Percentiles rank a stretch among this genome's conserved stretches.
These are phyloP conservation scores for Miniopterus natalensis DNA, from an alignment of 2,113 vertebrate species.

Conservation along the genomic window DNA sequence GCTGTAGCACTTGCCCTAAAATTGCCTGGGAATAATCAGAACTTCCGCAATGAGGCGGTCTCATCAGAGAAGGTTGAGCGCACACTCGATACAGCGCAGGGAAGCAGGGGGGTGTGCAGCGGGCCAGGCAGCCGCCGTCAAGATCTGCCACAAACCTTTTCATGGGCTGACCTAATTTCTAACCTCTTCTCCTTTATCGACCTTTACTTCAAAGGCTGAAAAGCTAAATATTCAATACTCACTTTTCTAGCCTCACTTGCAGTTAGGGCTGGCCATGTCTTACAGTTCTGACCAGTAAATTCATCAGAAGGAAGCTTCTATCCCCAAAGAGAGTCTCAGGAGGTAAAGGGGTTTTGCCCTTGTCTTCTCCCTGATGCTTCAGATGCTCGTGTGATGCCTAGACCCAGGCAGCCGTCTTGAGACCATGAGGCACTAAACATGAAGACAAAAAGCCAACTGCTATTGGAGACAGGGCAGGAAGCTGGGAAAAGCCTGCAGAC, in stretches of 20 bases:
- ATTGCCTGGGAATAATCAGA: neutral
- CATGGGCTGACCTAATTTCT: neutral
- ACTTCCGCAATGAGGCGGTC: neutral
- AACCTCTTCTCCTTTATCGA: neutral
- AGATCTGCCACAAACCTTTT: neutral
- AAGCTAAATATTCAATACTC: neutral
- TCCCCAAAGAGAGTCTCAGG: neutral
- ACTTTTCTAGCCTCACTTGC: neutral
- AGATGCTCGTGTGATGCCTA: neutral
- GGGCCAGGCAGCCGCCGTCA: too few species aligned
- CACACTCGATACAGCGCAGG: neutral
- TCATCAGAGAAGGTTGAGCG: neutral
- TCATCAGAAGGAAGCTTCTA: neutral
- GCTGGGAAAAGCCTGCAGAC: neutral
- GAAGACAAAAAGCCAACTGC: neutral
- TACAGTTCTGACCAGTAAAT: neutral
- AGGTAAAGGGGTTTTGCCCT: neutral
- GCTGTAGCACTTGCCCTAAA: neutral
- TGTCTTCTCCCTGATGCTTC: neutral
- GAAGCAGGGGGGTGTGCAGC: neutral
- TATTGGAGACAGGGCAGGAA: neutral
- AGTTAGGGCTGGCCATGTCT: neutral
- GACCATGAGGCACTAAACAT: neutral
- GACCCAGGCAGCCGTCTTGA: neutral
- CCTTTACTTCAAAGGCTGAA: neutral